phyloP scores from a whole-genome alignment of 2,888 invertebrate genomes.

The Drosophila incognita region DNA sequence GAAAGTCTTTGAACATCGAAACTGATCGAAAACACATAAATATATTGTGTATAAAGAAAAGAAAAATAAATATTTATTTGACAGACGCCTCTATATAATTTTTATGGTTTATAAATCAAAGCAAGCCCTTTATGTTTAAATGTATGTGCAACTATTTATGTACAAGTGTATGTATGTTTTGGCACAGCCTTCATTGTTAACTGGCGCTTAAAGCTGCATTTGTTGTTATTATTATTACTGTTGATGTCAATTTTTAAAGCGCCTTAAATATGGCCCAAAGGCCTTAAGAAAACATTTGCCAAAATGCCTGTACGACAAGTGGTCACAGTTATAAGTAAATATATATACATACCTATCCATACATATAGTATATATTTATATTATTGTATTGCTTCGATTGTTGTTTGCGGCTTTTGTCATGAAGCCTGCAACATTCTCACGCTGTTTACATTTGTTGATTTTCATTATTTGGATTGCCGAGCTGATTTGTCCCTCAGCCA shows the following conservation, averaged over 20 bases:
- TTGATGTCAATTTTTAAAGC: slow-evolving; percentile 62
- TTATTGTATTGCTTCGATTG: slow-evolving; percentile 21
- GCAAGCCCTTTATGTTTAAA: slow-evolving; percentile 8
- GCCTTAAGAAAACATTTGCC: slow-evolving; percentile 72
- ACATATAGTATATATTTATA: neutral
- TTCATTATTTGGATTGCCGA: slow-evolving; percentile 56
- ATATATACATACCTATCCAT: slow-evolving; percentile 8
- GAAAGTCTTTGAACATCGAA: slow-evolving; percentile 48
- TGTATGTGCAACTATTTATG: neutral
- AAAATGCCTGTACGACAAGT: slow-evolving; percentile 66
- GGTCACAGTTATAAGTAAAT: slow-evolving; percentile 16
- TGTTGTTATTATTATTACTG: slow-evolving; percentile 39
- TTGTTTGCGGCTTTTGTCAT: slow-evolving; percentile 61
- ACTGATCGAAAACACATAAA: slow-evolving; percentile 19
- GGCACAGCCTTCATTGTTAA: slow-evolving; percentile 52
- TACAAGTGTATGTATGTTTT: slow-evolving; percentile 12
- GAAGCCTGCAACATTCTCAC: slow-evolving; percentile 73
- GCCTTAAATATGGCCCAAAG: slow-evolving; percentile 58
- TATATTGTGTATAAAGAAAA: slow-evolving; percentile 5
- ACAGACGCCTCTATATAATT: slow-evolving; percentile 10
- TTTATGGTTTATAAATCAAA: slow-evolving; percentile 36
- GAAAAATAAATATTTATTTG: slow-evolving; percentile 38
- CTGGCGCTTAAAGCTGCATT: slow-evolving; percentile 51
- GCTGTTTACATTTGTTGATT: slow-evolving; percentile 71
- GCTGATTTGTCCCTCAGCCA: slow-evolving; percentile 60